Percentiles rank a stretch among this genome's conserved stretches.
Evolutionary conservation across 2,888 invertebrate genomes (phyloP).

Genomic region (Conops quadrifasciatus): DNA sequence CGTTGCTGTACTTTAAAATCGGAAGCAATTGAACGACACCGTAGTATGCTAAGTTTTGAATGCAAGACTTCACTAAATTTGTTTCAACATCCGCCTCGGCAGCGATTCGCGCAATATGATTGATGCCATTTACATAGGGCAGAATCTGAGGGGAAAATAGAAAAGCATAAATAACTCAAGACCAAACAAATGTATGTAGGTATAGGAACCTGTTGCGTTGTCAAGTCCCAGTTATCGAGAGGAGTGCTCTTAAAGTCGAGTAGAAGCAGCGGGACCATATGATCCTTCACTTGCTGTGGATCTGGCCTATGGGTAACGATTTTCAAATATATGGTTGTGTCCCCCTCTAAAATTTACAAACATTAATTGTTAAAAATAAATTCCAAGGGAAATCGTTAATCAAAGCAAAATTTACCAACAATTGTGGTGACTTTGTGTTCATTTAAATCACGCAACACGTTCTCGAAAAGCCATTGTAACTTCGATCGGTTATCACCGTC

Average conservation of each 20-base stretch:
- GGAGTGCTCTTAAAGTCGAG: constrained; percentile 72
- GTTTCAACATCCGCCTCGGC: constrained; percentile 91
- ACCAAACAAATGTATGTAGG: constrained; percentile 1
- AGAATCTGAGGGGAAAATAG: constrained; percentile 60
- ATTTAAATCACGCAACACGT: constrained; percentile 84
- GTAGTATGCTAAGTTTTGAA: constrained; percentile 89
- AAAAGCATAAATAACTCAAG: neutral
- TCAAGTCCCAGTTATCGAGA: constrained; percentile 88
- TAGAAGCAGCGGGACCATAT: constrained; percentile 88
- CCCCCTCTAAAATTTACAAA: constrained; percentile 75
- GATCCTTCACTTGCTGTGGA: constrained; percentile 82
- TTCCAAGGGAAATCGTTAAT: neutral
- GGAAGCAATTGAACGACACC: constrained; percentile 79
- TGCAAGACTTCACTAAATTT: constrained; percentile 91
- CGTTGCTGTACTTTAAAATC: constrained; percentile 85
- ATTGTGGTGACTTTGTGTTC: constrained; percentile 80
- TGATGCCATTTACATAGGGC: constrained; percentile 90
- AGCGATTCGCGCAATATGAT: constrained; percentile 90
- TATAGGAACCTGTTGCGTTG: constrained; percentile 82
- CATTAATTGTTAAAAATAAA: neutral
- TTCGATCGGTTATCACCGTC: constrained; percentile 72
- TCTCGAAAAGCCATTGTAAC: constrained; percentile 78
- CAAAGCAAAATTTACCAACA: constrained; percentile 73
- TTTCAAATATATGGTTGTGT: constrained; percentile 89
- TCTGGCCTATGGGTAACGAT: constrained; percentile 83